phyloP scores from a whole-genome alignment of 1,140 invertebrate genomes.

The Anagrus nilaparvatae region DNA sequence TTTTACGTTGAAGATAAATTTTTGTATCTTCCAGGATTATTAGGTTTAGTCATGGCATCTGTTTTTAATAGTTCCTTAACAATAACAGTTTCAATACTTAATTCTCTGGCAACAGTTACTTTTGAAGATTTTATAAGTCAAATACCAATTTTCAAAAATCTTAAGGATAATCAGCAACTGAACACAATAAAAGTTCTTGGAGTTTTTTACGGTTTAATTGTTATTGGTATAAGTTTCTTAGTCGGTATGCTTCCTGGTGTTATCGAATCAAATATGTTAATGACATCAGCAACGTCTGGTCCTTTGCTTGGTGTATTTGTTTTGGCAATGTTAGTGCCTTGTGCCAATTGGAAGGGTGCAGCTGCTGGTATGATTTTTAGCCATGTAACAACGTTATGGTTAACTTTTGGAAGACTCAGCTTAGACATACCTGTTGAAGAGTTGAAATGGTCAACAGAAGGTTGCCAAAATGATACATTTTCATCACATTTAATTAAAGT shows the following conservation, averaged over 20 bases:
- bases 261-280: slow-evolving; percentile 65
- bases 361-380: slow-evolving; percentile 55
- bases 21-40: slow-evolving; percentile 63
- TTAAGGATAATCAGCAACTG: slow-evolving; percentile 62
- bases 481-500: slow-evolving; percentile 44
- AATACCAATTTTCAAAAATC: slow-evolving; percentile 54
- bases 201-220: slow-evolving; percentile 57
- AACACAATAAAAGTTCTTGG: slow-evolving; percentile 63
- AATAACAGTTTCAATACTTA: slow-evolving; percentile 73
- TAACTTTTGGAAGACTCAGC: slow-evolving; percentile 52
- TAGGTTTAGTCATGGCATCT: slow-evolving; percentile 80
- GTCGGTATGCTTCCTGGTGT: slow-evolving; percentile 62
- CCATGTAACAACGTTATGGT: slow-evolving; percentile 54
- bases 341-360: slow-evolving; percentile 66
- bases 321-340: slow-evolving; percentile 60
- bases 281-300: slow-evolving; percentile 64
- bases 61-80: slow-evolving; percentile 85
- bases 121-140: slow-evolving; percentile 79
- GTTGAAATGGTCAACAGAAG: slow-evolving; percentile 48
- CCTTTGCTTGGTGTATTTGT: slow-evolving; percentile 60
- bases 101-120: slow-evolving; percentile 75
- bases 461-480: slow-evolving; percentile 56
- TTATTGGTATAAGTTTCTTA: slow-evolving; percentile 61
- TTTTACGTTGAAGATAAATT: slow-evolving; percentile 83
- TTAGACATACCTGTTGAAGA: slow-evolving; percentile 38